A percentile compares a stretch with the other conserved stretches of the same genome.
Conservation (phyloP, 2,797 vertebrate genomes). For the Urosaurus nigricauda region DNA sequence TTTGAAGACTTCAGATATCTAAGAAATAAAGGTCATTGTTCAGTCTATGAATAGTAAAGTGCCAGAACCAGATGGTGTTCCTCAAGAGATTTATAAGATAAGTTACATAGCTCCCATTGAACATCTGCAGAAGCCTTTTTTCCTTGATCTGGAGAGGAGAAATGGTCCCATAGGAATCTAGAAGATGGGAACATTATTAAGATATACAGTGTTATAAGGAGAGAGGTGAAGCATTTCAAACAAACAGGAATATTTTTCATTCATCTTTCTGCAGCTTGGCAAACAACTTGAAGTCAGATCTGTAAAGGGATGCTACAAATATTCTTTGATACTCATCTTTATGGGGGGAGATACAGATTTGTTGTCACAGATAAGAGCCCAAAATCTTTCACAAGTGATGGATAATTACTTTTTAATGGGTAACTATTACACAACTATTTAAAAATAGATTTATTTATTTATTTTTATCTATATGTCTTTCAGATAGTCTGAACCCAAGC, state of each 20-base stretch:
- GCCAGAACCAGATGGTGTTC: slow-evolving; percentile 34
- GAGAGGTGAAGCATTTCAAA: slow-evolving; percentile 75
- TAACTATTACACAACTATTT: too few species aligned
- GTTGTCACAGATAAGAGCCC: neutral
- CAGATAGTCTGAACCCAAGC: too few species aligned
- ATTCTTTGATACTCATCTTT: neutral
- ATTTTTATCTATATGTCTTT: neutral
- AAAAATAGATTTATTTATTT: neutral
- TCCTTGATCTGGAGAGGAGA: slow-evolving; percentile 69
- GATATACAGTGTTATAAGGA: slow-evolving; percentile 69
- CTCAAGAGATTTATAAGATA: slow-evolving; percentile 31
- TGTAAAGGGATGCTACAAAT: neutral
- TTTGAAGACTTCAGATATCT: slow-evolving; percentile 1
- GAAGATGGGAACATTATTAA: slow-evolving; percentile 76
- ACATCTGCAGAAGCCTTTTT: slow-evolving; percentile 54
- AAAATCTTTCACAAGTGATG: neutral
- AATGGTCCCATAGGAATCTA: slow-evolving; percentile 72
- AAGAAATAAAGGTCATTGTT: slow-evolving; percentile 37
- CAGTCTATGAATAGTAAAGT: slow-evolving; percentile 32
- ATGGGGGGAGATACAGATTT: neutral
- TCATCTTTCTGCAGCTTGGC: neutral
- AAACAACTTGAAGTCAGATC: neutral
- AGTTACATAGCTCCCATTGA: slow-evolving; percentile 28
- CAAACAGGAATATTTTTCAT: slow-evolving; percentile 64
- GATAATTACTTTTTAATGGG: too few species aligned